These are phyloP conservation scores for Oedothorax gibbosus DNA, from an alignment of 1,140 invertebrate species.

Conservation along the genomic window DNA sequence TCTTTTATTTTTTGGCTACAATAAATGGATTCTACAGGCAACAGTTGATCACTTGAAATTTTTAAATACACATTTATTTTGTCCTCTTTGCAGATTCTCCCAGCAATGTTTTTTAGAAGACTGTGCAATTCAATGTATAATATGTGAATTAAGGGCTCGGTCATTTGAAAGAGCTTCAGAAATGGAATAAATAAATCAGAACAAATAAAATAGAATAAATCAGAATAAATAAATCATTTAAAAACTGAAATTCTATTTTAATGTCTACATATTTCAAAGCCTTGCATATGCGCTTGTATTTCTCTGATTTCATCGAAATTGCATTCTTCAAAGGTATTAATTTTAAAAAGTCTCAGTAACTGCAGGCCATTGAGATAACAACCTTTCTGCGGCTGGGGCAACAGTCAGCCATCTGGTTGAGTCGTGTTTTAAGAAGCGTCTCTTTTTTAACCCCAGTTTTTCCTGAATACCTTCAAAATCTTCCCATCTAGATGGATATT, in stretches of 20 bases:
- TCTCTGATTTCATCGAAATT: background rate
- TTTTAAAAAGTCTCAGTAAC: constrained; percentile 59
- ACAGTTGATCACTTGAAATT: background rate
- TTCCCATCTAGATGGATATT: constrained; percentile 62
- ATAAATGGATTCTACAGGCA: background rate
- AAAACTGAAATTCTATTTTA: constrained; percentile 6
- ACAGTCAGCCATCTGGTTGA: constrained; percentile 64
- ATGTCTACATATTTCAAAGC: constrained; percentile 11
- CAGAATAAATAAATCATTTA: background rate
- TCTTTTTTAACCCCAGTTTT: constrained; percentile 23
- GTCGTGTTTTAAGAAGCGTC: constrained; percentile 64
- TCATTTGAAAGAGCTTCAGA: background rate
- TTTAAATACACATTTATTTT: background rate
- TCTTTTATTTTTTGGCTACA: constrained; percentile 3
- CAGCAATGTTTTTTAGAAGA: constrained; percentile 8
- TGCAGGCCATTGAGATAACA: constrained; percentile 63
- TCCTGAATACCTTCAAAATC: constrained; percentile 62
- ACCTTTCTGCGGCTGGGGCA: constrained; percentile 54
- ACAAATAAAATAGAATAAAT: too few species aligned
- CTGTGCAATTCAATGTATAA: background rate
- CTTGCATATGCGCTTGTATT: constrained; percentile 1
- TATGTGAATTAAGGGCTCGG: constrained; percentile 9
- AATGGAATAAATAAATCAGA: background rate
- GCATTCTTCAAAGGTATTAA: constrained; percentile 43
- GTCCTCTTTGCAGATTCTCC: background rate